Percentiles rank a stretch among this genome's conserved stretches.
Evolutionary conservation across 1,140 invertebrate species (phyloP).

Genomic region (Homalodisca vitripennis): DNA sequence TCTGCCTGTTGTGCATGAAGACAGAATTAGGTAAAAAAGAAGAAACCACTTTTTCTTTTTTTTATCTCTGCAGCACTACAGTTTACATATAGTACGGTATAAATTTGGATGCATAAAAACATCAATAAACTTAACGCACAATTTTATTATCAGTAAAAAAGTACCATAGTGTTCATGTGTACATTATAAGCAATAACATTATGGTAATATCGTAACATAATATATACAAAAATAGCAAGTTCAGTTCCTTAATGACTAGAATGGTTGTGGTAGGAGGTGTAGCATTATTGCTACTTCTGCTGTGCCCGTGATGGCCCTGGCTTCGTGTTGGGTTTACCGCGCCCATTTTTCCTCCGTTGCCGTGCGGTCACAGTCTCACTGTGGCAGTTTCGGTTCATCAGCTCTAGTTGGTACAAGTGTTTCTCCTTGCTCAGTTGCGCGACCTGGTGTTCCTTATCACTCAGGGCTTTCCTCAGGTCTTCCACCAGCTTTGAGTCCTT

Average conservation of each 20-base stretch:
- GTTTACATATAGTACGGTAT: too few relatives aligned
- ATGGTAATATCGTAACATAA: constrained; percentile 4
- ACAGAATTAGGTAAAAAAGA: too few relatives aligned
- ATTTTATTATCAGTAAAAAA: not conserved
- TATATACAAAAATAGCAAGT: constrained; percentile 24
- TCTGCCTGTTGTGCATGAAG: too few relatives aligned
- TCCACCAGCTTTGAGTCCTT: constrained; percentile 55
- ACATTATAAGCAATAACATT: too few relatives aligned
- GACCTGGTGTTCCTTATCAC: constrained; percentile 56
- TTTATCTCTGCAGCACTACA: too few relatives aligned
- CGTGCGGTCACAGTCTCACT: constrained; percentile 23
- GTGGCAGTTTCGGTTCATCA: constrained; percentile 37
- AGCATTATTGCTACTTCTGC: not conserved
- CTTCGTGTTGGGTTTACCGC: constrained; percentile 18
- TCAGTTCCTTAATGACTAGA: constrained; percentile 23
- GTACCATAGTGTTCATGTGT: not conserved
- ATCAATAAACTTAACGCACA: too few relatives aligned
- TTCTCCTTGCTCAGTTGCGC: constrained; percentile 55
- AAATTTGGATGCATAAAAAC: too few relatives aligned
- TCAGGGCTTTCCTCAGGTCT: constrained; percentile 53
- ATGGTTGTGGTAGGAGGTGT: constrained; percentile 14
- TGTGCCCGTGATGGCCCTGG: not conserved
- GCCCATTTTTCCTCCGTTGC: constrained; percentile 22
- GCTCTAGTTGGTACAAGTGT: constrained; percentile 37
- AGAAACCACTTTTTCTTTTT: too few relatives aligned